phyloP scores from a whole-genome alignment of 1,140 invertebrate genomes.

The Subanguina moxae region DNA sequence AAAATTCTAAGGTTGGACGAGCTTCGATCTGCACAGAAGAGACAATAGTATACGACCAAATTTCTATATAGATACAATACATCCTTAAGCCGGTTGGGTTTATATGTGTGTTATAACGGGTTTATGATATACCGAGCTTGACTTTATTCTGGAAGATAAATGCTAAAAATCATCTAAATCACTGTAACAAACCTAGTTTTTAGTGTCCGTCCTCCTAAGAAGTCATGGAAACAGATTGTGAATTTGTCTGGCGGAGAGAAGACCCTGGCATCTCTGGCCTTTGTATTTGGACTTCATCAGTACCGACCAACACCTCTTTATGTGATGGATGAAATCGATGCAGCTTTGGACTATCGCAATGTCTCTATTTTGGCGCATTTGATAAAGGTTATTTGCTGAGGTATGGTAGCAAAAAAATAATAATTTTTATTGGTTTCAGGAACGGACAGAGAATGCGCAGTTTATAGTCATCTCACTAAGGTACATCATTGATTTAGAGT shows the following conservation, averaged over 20 bases:
- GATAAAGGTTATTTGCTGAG: constrained; percentile 74
- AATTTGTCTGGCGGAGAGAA: constrained; percentile 99
- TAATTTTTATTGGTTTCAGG: constrained; percentile 64
- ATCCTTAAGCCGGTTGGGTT: too few relatives aligned
- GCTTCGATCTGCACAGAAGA: too few relatives aligned
- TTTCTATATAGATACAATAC: too few relatives aligned
- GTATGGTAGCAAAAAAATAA: not conserved
- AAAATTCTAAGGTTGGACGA: too few relatives aligned
- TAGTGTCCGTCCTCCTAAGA: constrained; percentile 91
- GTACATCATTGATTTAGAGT: too few relatives aligned
- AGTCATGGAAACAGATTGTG: constrained; percentile 96
- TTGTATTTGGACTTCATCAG: constrained; percentile 96
- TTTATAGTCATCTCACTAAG: constrained; percentile 92
- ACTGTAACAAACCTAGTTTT: not conserved
- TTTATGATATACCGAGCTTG: not conserved
- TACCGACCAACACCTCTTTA: constrained; percentile 96
- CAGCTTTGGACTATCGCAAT: constrained; percentile 96
- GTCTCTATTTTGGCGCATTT: constrained; percentile 96
- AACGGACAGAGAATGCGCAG: constrained; percentile 92
- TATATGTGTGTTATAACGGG: not conserved
- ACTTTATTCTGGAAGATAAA: not conserved
- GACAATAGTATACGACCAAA: too few relatives aligned
- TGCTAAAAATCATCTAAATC: not conserved
- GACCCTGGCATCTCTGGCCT: constrained; percentile 86
- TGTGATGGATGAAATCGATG: constrained; percentile 99